phyloP scores from a whole-genome alignment of 2,888 invertebrate genomes.

The Caenorhabditis japonica region DNA sequence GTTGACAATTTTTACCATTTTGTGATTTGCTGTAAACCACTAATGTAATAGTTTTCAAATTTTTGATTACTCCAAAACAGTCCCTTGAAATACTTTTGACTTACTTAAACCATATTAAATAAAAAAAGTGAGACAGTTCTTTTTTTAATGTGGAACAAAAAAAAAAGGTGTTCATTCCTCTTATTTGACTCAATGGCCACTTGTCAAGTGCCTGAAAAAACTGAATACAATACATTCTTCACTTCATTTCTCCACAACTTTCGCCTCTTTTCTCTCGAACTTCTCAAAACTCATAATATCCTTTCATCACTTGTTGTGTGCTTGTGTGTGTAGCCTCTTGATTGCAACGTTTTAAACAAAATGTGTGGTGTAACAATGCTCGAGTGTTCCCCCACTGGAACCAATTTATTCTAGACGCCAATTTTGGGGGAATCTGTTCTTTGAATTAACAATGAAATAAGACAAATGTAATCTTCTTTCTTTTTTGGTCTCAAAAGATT shows the following conservation, averaged over 20 bases:
- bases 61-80: too few relatives aligned
- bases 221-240: constrained; percentile 9
- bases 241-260: constrained; percentile 3
- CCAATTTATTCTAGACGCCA: too few relatives aligned
- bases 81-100: background rate
- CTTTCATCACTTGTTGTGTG: too few relatives aligned
- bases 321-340: too few relatives aligned
- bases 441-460: background rate
- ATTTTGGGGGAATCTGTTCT: background rate
- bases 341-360: constrained; percentile 25
- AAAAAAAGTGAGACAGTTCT: constrained; percentile 10
- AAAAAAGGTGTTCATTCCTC: background rate
- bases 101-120: too few relatives aligned
- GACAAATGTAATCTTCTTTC: too few relatives aligned
- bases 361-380: constrained; percentile 35
- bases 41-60: too few relatives aligned
- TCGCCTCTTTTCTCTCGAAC: background rate
- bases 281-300: too few relatives aligned
- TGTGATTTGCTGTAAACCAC: too few relatives aligned
- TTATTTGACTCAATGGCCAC: constrained; percentile 35
- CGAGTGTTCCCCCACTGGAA: too few relatives aligned
- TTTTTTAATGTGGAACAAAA: constrained; percentile 2
- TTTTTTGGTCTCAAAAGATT: constrained; percentile 7
- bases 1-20: too few relatives aligned
- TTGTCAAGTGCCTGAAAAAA: constrained; percentile 22